Percentiles rank a stretch among this genome's conserved stretches.
phyloP scores from a whole-genome alignment of 2,797 vertebrate genomes.

The Halcyon smyrnensis region DNA sequence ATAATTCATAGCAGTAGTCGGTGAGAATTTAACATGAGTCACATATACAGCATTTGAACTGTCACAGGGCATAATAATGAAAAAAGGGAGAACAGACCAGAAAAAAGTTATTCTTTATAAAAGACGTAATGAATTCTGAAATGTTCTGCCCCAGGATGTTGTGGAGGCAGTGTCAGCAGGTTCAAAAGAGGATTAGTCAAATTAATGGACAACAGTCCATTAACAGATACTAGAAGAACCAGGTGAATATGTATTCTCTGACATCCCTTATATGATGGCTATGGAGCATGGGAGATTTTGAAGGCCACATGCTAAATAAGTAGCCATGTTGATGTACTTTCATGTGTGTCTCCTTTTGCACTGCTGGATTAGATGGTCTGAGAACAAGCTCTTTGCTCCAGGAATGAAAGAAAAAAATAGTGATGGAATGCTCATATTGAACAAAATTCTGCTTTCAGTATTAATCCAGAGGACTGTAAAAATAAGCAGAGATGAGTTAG shows the following conservation, averaged over 20 bases:
- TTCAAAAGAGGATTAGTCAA: background rate
- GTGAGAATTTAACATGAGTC: background rate
- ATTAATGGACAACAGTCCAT: background rate
- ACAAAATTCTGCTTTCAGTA: background rate
- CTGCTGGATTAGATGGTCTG: background rate
- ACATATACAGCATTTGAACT: background rate
- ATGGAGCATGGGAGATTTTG: background rate
- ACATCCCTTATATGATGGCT: background rate
- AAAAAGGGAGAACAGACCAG: background rate
- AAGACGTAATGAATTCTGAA: background rate
- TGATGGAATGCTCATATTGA: background rate
- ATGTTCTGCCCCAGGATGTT: background rate
- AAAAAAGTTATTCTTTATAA: background rate
- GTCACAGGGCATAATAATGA: background rate
- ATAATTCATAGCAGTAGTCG: background rate
- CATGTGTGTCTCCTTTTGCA: background rate
- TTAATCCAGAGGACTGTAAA: background rate
- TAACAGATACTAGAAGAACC: background rate
- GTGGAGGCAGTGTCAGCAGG: background rate
- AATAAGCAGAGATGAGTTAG: background rate
- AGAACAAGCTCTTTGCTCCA: background rate
- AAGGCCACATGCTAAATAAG: background rate
- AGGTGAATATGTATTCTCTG: background rate
- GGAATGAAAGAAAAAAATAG: background rate
- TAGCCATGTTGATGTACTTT: background rate